These are phyloP conservation scores for Synanthedon tipuliformis DNA, from an alignment of 2,888 invertebrate species.

Conservation along the genomic window DNA sequence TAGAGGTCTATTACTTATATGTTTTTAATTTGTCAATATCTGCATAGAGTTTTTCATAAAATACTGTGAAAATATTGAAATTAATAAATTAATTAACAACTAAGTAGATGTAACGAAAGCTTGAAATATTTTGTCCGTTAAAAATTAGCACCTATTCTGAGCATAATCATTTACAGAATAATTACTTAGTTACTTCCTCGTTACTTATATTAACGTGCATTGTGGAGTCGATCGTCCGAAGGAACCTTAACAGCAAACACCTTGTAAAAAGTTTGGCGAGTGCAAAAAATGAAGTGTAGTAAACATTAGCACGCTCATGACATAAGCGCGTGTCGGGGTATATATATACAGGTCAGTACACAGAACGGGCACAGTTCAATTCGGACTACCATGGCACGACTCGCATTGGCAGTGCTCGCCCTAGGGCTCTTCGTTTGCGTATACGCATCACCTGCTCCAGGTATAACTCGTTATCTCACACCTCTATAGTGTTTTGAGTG, in stretches of 20 bases:
- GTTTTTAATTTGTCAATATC: too few relatives aligned
- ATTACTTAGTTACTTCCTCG: too few relatives aligned
- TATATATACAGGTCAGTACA: slow-evolving; percentile 26
- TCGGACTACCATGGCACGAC: slow-evolving; percentile 33
- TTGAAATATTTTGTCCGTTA: too few relatives aligned
- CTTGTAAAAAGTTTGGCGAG: slow-evolving; percentile 19
- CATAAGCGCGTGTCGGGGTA: slow-evolving; percentile 29
- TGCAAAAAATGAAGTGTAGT: slow-evolving; percentile 39
- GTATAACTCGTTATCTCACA: slow-evolving; percentile 15
- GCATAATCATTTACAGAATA: too few relatives aligned
- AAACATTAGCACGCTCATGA: slow-evolving; percentile 34
- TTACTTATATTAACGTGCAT: too few relatives aligned
- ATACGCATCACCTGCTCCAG: slow-evolving; percentile 34
- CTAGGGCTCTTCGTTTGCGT: slow-evolving; percentile 41
- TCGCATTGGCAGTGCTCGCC: slow-evolving; percentile 35
- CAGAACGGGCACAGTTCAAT: slow-evolving; percentile 19
- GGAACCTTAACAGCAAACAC: slow-evolving; percentile 7
- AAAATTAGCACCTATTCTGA: too few relatives aligned
- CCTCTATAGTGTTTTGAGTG: too few relatives aligned
- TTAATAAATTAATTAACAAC: too few relatives aligned
- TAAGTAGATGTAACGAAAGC: too few relatives aligned
- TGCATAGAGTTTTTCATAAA: too few relatives aligned
- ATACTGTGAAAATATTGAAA: too few relatives aligned
- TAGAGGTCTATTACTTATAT: too few relatives aligned
- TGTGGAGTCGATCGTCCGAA: not conserved